Evolutionary conservation across 2,888 invertebrate genomes (phyloP).

Genomic region (Gibbula magus): DNA sequence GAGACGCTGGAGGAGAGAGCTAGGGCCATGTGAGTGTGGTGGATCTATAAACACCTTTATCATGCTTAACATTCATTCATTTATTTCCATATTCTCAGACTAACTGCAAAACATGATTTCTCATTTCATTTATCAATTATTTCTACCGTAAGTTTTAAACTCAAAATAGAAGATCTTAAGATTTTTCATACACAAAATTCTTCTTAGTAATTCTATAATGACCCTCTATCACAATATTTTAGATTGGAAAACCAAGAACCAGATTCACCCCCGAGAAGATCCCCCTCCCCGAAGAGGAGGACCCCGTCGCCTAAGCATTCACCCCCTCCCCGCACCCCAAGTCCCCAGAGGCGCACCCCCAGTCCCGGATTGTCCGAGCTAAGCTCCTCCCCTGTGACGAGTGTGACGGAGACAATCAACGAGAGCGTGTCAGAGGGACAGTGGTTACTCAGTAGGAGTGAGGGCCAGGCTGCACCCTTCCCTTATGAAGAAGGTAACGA

Average conservation of each 20-base stretch:
- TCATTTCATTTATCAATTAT: too few species aligned
- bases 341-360: slow-evolving; percentile 6
- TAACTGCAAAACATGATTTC: too few species aligned
- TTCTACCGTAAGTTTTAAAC: too few species aligned
- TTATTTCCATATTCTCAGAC: too few species aligned
- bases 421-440: slow-evolving; percentile 71
- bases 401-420: slow-evolving; percentile 60
- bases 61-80: too few species aligned
- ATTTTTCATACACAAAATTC: too few species aligned
- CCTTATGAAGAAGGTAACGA: slow-evolving; percentile 55
- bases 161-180: too few species aligned
- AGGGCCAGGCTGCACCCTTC: slow-evolving; percentile 68
- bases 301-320: neutral
- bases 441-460: slow-evolving; percentile 71
- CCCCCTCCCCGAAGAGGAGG: neutral
- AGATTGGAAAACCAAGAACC: neutral
- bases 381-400: slow-evolving; percentile 24
- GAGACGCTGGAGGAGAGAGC: too few species aligned
- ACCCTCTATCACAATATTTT: too few species aligned
- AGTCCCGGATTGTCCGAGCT: neutral
- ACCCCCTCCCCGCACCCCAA: slow-evolving; percentile 6
- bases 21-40: too few species aligned
- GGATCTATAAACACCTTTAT: too few species aligned
- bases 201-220: too few species aligned
- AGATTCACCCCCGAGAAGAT: neutral